Evolutionary conservation across 2,888 invertebrate species (phyloP).

Genomic region (Atrina japonica): DNA sequence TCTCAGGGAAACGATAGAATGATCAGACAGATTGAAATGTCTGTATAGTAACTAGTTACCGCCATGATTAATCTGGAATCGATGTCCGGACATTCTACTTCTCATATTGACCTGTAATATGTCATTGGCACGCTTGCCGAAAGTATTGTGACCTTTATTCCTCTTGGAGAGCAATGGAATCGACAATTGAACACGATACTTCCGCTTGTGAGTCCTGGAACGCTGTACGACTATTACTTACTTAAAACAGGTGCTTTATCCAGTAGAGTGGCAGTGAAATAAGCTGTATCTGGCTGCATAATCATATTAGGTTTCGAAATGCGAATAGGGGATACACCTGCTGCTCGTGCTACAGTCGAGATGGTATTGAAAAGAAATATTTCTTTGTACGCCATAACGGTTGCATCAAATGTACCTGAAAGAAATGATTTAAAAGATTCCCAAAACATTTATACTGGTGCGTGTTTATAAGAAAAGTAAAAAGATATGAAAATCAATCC

Average conservation of each 20-base stretch:
- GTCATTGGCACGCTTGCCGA: too few relatives aligned
- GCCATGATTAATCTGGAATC: too few relatives aligned
- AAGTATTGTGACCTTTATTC: too few relatives aligned
- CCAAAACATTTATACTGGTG: neutral
- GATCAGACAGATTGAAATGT: too few relatives aligned
- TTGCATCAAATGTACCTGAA: conserved; percentile 51
- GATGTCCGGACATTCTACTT: too few relatives aligned
- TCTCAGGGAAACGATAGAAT: too few relatives aligned
- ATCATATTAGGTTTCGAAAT: conserved; percentile 55
- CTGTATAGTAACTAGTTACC: too few relatives aligned
- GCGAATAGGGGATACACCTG: conserved; percentile 57
- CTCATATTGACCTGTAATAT: too few relatives aligned
- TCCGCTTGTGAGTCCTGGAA: too few relatives aligned
- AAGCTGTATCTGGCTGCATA: conserved; percentile 51
- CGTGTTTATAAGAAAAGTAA: neutral
- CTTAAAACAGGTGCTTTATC: conserved; percentile 62
- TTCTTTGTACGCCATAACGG: conserved; percentile 49
- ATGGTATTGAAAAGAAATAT: conserved; percentile 48
- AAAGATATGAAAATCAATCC: neutral
- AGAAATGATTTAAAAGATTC: conserved; percentile 2
- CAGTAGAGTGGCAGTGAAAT: conserved; percentile 61
- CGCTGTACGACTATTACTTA: too few relatives aligned
- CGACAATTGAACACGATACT: too few relatives aligned
- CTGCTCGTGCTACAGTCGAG: conserved; percentile 37
- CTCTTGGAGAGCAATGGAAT: too few relatives aligned